These are phyloP conservation scores for Drosophila paramelanica DNA, from an alignment of 2,888 invertebrate genomes.

Conservation along the genomic window DNA sequence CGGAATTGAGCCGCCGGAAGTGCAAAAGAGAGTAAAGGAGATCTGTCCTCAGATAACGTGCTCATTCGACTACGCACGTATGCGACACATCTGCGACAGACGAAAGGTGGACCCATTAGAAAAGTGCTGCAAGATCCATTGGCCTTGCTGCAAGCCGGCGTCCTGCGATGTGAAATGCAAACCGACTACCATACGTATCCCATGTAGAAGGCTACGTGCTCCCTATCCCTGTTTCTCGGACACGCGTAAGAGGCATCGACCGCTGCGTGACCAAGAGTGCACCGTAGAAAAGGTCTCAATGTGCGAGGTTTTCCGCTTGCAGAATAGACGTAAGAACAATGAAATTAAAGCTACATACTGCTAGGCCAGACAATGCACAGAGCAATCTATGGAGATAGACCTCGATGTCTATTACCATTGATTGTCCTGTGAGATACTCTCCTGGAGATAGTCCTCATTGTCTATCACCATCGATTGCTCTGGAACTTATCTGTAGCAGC, in stretches of 20 bases:
- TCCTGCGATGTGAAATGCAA: conserved; percentile 37
- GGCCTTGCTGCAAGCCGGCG: conserved; percentile 58
- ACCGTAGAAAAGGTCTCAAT: rapidly evolving
- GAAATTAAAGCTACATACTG: background rate
- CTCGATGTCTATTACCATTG: background rate
- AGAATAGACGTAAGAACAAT: background rate
- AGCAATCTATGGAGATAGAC: background rate
- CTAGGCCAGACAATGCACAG: background rate
- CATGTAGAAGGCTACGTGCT: conserved; percentile 47
- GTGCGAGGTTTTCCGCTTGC: background rate
- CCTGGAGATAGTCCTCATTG: no score
- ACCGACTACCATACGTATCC: rapidly evolving
- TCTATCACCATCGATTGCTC: conserved; percentile 2
- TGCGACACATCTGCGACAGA: conserved; percentile 34
- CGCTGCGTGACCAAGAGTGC: conserved; percentile 3
- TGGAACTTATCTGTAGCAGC: background rate
- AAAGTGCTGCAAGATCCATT: conserved; percentile 33
- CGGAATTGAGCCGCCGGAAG: conserved; percentile 52
- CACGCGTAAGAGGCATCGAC: rapidly evolving
- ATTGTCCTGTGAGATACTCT: no score
- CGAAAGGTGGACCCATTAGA: background rate
- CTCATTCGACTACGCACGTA: conserved; percentile 26
- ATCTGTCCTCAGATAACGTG: conserved; percentile 29
- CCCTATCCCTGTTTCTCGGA: conserved; percentile 65
- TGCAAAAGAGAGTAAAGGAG: conserved; percentile 31